A percentile compares a stretch with the other conserved stretches of the same genome.
phyloP scores from a whole-genome alignment of 2,888 invertebrate species.

The Aproaerema taeniolella region DNA sequence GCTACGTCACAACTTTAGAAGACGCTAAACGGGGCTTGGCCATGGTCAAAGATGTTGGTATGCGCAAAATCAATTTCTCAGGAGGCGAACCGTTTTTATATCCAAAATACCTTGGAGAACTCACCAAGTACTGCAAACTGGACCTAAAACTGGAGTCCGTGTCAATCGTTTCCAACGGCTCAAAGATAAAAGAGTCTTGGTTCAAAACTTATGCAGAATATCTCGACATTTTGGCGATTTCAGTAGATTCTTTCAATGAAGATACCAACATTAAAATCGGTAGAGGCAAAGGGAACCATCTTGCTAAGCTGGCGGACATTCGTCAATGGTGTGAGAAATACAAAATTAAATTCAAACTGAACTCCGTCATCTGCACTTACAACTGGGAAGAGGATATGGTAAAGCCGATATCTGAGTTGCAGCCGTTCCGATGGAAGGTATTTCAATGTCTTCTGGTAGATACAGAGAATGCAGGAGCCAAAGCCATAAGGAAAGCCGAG shows the following conservation, averaged over 20 bases:
- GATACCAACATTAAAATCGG: constrained; percentile 12
- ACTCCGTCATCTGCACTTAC: constrained; percentile 13
- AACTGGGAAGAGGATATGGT: constrained; percentile 14
- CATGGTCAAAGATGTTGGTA: constrained; percentile 2
- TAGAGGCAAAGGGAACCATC: constrained; percentile 11
- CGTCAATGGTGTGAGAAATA: constrained; percentile 14
- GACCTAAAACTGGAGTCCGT: constrained; percentile 10
- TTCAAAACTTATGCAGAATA: constrained; percentile 3
- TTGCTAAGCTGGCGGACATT: constrained; percentile 3
- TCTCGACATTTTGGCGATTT: constrained; percentile 12
- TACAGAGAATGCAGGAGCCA: constrained; percentile 9
- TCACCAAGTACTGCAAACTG: constrained; percentile 10
- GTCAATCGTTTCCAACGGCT: constrained; percentile 13
- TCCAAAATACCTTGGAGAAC: constrained; percentile 12
- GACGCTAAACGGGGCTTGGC: constrained; percentile 1
- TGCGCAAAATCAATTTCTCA: constrained; percentile 14
- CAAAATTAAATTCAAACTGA: constrained; percentile 10
- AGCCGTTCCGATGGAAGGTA: constrained; percentile 13
- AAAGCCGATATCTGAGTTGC: constrained; percentile 4
- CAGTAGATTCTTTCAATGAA: constrained; percentile 12
- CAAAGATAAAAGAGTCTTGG: constrained; percentile 10
- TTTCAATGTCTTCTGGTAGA: constrained; percentile 13
- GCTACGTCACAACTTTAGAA: neutral
- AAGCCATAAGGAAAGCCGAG: constrained; percentile 6
- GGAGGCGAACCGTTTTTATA: constrained; percentile 14